Evolutionary conservation across 2,797 vertebrate species (phyloP), one percentile per base, ranked within the genome.

Genomic region (Notoglanidium macrostoma): DNA sequence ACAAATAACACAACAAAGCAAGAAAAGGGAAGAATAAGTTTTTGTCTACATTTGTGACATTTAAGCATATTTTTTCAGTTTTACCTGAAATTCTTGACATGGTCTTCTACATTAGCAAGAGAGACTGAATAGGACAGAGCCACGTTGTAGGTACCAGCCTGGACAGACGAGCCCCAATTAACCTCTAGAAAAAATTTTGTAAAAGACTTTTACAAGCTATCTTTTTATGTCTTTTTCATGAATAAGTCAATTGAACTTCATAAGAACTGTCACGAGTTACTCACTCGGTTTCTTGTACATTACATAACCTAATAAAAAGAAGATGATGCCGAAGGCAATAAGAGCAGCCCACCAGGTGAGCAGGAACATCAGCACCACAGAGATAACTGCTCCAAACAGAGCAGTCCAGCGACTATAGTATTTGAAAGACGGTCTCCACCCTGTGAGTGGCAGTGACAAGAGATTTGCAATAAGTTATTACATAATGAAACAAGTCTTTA

Each of bases 31-130:
- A 21, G 54, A 40, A 14, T 79, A 51, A 1, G 15, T 10, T 57
- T 35, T 32, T 55, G 54, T 6, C 17, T 12, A n/a, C 12, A 2
- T 49, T 49, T 17, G 6, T n/a, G 46, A 54, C n/a, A n/a, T 19
- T 77, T 1, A 54, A 54, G 26, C 14, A 29, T 54, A 54, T 55
- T 21, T 10, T 10, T 78, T 61, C 32, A 59, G 19, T 46, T 86
- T 88, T 40, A 96, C 95, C 94, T 91, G 87, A 95, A 97, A 88
- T 97, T 97, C 88, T 96, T 96, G 19, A 96, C 94, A 0, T 96
- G 95, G 83, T 96, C 95, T 86, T 96, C 93, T 3, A 95, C 93
- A 14, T 91, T 92, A 1, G 91, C 92, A 32, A 96, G 92, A 81
- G 92, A 93, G 23, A 95, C 91, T 0, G 95, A 94, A 86, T 94